Evolutionary conservation across 2,888 invertebrate species (phyloP), one percentile per base, ranked within the genome.

Genomic region (Microctonus hyperodae): DNA sequence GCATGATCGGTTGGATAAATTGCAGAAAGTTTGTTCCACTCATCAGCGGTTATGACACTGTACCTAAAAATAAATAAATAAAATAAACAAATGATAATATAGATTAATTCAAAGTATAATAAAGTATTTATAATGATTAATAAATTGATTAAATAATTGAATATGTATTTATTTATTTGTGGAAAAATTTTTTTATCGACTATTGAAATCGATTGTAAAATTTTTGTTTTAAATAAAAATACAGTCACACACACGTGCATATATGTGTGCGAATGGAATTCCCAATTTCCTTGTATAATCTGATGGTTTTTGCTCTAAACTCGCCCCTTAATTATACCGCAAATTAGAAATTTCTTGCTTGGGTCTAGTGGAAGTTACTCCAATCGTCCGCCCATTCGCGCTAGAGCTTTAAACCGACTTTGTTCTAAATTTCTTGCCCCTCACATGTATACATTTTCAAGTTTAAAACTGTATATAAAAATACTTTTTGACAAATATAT

Each of bases 321-420:
- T 70, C 79, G 77, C 80, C 82, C 44, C 82, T 83, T 82, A 83
- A 82, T 82, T 83, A 82, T 83, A 80, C 81, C 82, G 80, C 81
- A 83, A 83, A 82, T 83, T 83, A 83, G 81, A 82, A 83, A 83
- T 82, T 74, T 74, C 72, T 73, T 72, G 70, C 64, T 61, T 58
- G 60, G 60, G 28, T 35, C 25, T 35, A 13, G 40, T 28, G 6
- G 28, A 28, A 60, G 48, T 23, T 28, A 20, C 37, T 25, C 20
- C 56, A 56, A 40, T 25, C 50, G n/a, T 23, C 59, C 37, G n/a
- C 20, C 20, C 59, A 51, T 40, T 16, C 40, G 28, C 63, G 44
- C 55, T 57, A 31, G 48, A 28, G 22, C 53, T 56, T 60, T 44
- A 44, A 16, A 69, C 70, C 35, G 58, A 63, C 67, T 69, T 69